Evolutionary conservation across 1,140 invertebrate species (phyloP), one percentile per base, ranked within the genome.

Genomic region (Cherax quadricarinatus): DNA sequence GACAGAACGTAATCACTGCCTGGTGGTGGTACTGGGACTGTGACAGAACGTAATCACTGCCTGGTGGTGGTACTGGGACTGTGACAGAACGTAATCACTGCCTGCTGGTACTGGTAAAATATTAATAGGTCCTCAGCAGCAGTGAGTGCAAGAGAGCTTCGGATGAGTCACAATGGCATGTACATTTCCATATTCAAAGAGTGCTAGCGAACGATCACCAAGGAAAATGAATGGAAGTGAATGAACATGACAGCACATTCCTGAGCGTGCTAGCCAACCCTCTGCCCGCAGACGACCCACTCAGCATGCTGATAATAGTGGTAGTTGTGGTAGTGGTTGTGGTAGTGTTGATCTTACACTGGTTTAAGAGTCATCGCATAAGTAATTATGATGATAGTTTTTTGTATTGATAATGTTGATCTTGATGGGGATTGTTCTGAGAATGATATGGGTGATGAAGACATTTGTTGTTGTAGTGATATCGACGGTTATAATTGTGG

Each of bases 201-300:
- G 60, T 57, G 80, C 62, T 48, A 53, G 79, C 83, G 88, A 89
- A 73, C 88, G 88, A 89, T 89, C 80, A 73, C 81, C 88, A 89
- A 89, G 81, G 81, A 60, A 89, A 89, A 89, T 89, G 88, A 89
- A 89, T 89, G 88, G 88, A 62, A 70, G 88, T 70, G 88, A 89
- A 83, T 89, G 88, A 60, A 48, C 86, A 80, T 88, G 86, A 81
- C 86, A 81, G 53, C 86, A 48, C 86, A 88, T 88, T 81, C 86
- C 86, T 88, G 48, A 7, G 86, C 78, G 86, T 81, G 75, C 86
- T 51, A 89, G 41, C 79, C 53, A 66, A 24, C 60, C 57, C 79
- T 18, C 6, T 49, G 79, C 79, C 16, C 9, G 60, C 80, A 48
- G 60, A 89, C 88, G 16, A 48, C 53, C 60, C 14, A 53, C 18